These are phyloP conservation scores for Bothrops jararaca DNA, from an alignment of 2,113 vertebrate species.

Conservation along the genomic window DNA sequence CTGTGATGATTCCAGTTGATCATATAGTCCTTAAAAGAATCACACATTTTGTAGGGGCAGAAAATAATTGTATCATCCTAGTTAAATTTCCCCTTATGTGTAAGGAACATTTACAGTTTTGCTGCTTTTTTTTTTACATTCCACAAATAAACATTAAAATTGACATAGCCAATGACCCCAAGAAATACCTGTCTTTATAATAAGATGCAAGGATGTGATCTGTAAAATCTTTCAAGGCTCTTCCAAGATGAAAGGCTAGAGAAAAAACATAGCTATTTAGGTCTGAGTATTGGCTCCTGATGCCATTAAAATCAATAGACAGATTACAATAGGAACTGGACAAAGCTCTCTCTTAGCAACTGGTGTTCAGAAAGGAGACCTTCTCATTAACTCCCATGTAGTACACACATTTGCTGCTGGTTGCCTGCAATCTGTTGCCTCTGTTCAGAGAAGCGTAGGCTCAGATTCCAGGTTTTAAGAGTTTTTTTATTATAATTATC, in stretches of 20 bases:
- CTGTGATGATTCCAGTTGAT: neutral
- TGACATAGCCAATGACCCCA: neutral
- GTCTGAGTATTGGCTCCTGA: neutral
- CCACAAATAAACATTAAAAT: neutral
- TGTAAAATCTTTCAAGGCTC: neutral
- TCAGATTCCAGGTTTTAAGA: slow-evolving; percentile 6
- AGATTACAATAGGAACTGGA: slow-evolving; percentile 11
- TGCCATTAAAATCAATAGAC: slow-evolving; percentile 24
- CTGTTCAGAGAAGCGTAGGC: slow-evolving; percentile 13
- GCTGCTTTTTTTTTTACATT: neutral
- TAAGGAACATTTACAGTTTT: neutral
- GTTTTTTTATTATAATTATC: slow-evolving; percentile 4
- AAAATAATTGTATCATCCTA: slow-evolving; percentile 1
- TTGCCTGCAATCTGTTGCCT: slow-evolving; percentile 18
- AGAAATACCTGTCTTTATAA: neutral
- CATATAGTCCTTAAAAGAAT: neutral
- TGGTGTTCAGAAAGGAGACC: neutral
- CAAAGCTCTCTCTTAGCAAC: neutral
- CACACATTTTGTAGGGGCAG: neutral
- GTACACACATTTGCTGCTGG: neutral
- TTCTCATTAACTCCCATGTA: neutral
- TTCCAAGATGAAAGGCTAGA: neutral
- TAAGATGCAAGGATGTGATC: neutral
- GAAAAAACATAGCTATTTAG: slow-evolving; percentile 13
- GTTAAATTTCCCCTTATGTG: neutral